A percentile compares a stretch with the other conserved stretches of the same genome.
phyloP scores from a whole-genome alignment of 2,113 vertebrate genomes.

The Malurus elegans region DNA sequence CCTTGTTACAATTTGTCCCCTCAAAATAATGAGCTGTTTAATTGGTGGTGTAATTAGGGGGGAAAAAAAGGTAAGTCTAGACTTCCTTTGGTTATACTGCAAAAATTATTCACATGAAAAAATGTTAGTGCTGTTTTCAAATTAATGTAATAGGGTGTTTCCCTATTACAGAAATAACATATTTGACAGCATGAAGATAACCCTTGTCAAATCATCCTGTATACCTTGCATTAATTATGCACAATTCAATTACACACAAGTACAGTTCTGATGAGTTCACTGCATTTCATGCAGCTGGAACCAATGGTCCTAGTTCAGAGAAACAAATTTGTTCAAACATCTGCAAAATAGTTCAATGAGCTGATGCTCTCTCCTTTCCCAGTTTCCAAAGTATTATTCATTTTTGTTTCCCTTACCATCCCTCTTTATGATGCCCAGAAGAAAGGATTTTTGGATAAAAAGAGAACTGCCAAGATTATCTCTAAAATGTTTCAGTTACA shows the following conservation, averaged over 20 bases:
- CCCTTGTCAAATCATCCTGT: background rate
- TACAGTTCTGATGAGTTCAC: background rate
- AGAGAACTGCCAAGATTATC: background rate
- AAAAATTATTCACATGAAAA: background rate
- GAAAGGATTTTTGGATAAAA: background rate
- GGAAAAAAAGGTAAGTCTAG: background rate
- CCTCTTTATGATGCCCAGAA: background rate
- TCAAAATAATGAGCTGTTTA: background rate
- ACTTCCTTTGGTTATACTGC: background rate
- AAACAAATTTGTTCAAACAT: background rate
- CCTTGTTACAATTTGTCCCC: background rate
- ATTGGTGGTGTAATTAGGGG: background rate
- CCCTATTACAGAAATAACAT: background rate
- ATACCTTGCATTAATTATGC: background rate
- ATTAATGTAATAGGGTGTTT: background rate
- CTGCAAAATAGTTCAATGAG: background rate
- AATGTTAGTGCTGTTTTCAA: background rate
- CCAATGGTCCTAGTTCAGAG: background rate
- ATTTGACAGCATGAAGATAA: background rate
- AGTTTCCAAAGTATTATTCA: background rate
- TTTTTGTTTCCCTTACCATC: background rate
- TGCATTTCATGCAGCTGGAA: background rate
- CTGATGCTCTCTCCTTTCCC: background rate
- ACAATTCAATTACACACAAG: background rate
- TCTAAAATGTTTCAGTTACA: background rate